A percentile compares a stretch with the other conserved stretches of the same genome.
phyloP scores from a whole-genome alignment of 2,888 invertebrate genomes.

The Gandaritis pyraliata region DNA sequence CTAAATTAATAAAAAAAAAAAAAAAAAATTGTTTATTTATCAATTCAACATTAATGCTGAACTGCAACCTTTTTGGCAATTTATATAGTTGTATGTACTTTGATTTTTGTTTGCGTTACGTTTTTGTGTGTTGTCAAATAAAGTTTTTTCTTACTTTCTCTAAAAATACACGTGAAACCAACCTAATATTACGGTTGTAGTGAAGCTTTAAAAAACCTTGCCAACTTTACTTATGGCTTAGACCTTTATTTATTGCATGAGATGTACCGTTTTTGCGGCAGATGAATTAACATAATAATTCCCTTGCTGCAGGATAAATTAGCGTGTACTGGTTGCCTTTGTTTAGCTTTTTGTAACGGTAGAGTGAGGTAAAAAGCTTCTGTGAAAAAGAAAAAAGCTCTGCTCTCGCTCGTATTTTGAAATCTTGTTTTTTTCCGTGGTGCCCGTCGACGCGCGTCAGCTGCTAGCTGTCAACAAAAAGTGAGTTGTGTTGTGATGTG shows the following conservation, averaged over 20 bases:
- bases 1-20: too few species aligned
- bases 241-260: constrained; percentile 47
- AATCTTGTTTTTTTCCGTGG: not conserved
- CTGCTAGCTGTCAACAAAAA: too few species aligned
- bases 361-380: constrained; percentile 8
- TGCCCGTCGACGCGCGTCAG: too few species aligned
- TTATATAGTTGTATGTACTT: too few species aligned
- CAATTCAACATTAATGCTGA: too few species aligned
- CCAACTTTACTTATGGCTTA: constrained; percentile 42
- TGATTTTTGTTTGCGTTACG: too few species aligned
- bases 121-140: too few species aligned
- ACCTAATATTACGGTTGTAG: not conserved
- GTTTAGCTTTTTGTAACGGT: constrained; percentile 33
- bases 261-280: constrained; percentile 47
- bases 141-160: too few species aligned
- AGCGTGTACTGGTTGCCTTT: constrained; percentile 35
- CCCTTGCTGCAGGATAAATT: constrained; percentile 42
- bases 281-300: constrained; percentile 55
- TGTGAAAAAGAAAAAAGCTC: constrained; percentile 1
- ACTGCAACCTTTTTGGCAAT: too few species aligned
- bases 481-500: too few species aligned
- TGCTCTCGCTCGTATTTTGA: not conserved
- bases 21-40: too few species aligned
- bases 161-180: too few species aligned
- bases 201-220: not conserved